Conservation (phyloP, 2,888 invertebrate species). For the Watsonalla binaria region DNA sequence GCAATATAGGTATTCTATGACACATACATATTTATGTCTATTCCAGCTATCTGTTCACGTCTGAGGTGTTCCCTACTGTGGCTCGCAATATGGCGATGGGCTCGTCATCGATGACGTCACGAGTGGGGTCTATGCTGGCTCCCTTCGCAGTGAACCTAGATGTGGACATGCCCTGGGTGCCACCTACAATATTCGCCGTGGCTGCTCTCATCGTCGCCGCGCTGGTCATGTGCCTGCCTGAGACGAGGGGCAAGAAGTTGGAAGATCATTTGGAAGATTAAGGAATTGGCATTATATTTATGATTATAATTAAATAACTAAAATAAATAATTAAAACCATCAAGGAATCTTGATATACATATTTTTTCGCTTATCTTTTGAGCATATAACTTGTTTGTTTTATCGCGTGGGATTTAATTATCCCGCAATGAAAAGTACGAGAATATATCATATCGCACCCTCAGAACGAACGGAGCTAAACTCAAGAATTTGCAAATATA, state of each 20-base stretch:
- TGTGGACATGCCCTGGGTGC: conserved; percentile 3
- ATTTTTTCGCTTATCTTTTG: too few relatives aligned
- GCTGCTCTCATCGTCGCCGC: conserved; percentile 2
- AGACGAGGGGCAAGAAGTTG: conserved; percentile 11
- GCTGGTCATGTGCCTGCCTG: conserved; percentile 9
- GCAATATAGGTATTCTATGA: background rate
- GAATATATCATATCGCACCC: too few relatives aligned
- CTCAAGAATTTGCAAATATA: too few relatives aligned
- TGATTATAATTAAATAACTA: too few relatives aligned
- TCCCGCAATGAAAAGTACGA: too few relatives aligned
- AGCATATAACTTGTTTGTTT: too few relatives aligned
- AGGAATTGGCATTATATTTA: too few relatives aligned
- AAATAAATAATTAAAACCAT: too few relatives aligned
- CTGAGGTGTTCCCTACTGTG: conserved; percentile 77
- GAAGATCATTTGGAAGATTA: conserved; percentile 7
- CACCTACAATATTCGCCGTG: conserved; percentile 9
- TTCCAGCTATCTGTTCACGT: conserved; percentile 62
- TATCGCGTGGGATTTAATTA: too few relatives aligned
- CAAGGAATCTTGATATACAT: too few relatives aligned
- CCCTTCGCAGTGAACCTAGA: conserved; percentile 62
- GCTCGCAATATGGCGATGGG: conserved; percentile 74
- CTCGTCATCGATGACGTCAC: conserved; percentile 72
- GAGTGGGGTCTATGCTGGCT: conserved; percentile 74
- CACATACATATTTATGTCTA: background rate
- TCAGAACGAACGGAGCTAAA: too few relatives aligned